Base-by-base conservation (phyloP, 2,797 vertebrate species). In the Glyptemys insculpta region DNA sequence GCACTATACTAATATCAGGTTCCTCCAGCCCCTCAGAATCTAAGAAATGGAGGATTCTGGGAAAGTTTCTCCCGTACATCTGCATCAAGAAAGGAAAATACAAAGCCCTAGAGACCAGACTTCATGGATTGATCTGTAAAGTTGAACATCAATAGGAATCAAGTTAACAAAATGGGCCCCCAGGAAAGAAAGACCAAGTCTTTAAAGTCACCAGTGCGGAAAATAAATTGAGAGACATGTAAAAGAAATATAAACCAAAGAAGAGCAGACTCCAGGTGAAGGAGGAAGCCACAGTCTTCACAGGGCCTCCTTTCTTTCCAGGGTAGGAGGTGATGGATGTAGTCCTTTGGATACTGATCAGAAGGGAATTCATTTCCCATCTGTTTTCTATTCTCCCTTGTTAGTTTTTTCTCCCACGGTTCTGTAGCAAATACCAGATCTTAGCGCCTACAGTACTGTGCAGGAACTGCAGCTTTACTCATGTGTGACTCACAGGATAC, bases 401-500 rank as follows among this genome's bases (percentile, higher is more conserved):
- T 79, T 68, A n/a, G 37, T 41, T 81, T 93, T 65, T 92, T 90
- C 92, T 95, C 95, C 91, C 88, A 94, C 68, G 85, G 92, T 93
- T 88, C 54, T 57, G 85, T 74, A 21, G 52, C 89, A 84, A 88
- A 95, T 83, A 59, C 89, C 8, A 12, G 94, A 83, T 96, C 79
- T 57, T 0, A 0, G 94, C 53, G 82, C 91, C 96, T 95, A 80
- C 96, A 74, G 94, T 8, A n/a, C 91, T 85, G 84, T 50, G 92
- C 93, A 56, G 85, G 91, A 89, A 68, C 88, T 52, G 91, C 4
- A 29, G 84, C 85, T 90, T 76, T 80, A 9, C 88, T 93, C 2
- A 16, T 5, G 4, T 12, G 82, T 97, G 96, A 97, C 94, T 98
- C 93, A 87, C 52, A 82, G 95, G 87, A 74, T 86, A 49, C 15